phyloP scores from a whole-genome alignment of 1,140 invertebrate genomes.

The Riptortus pedestris region DNA sequence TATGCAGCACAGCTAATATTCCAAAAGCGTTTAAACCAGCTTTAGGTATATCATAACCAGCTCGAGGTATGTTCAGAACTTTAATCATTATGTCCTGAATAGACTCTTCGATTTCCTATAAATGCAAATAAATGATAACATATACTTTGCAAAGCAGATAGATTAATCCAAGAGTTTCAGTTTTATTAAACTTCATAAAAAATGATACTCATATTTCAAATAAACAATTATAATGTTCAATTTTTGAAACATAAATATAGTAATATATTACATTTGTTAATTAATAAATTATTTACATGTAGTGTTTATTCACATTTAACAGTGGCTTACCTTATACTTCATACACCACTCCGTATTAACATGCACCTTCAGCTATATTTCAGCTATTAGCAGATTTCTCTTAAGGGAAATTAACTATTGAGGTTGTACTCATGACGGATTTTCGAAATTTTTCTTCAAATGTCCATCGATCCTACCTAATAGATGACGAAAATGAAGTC shows the following conservation, averaged over 20 bases:
- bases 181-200: neutral
- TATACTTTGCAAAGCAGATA: neutral
- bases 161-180: neutral
- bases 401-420: too few relatives aligned
- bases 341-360: too few relatives aligned
- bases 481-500: too few relatives aligned
- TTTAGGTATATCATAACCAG: conserved; percentile 18
- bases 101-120: conserved; percentile 28
- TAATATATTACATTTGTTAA: neutral
- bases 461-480: too few relatives aligned
- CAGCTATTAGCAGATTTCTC: too few relatives aligned
- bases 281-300: too few relatives aligned
- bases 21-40: conserved; percentile 25
- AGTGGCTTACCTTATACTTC: too few relatives aligned
- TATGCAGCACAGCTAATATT: conserved; percentile 28
- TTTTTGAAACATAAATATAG: neutral
- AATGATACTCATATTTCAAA: neutral
- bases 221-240: neutral
- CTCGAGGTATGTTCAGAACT: conserved; percentile 25
- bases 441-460: too few relatives aligned
- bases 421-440: too few relatives aligned
- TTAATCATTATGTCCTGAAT: conserved; percentile 30
- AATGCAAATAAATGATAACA: neutral
- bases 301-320: too few relatives aligned
- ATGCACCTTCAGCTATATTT: too few relatives aligned